A percentile compares a stretch with the other conserved stretches of the same genome.
Conservation (phyloP, 2,797 vertebrate genomes). For the Poeciliopsis presidionis region DNA sequence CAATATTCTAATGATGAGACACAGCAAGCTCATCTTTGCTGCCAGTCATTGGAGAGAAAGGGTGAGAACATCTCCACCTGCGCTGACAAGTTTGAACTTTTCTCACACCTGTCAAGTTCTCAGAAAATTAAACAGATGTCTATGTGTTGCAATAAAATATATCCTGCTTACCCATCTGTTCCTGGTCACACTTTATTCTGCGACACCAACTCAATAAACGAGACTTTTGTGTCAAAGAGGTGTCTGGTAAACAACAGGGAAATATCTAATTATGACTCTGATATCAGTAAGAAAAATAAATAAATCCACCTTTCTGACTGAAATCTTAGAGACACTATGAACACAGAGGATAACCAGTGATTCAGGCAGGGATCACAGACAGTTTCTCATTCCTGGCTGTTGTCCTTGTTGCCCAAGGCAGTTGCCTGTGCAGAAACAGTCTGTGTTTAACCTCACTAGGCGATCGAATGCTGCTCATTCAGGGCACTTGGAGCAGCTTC, state of each 20-base stretch:
- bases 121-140: neutral
- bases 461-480: slow-evolving; percentile 68
- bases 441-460: slow-evolving; percentile 63
- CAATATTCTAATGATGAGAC: slow-evolving; percentile 19
- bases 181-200: slow-evolving; percentile 23
- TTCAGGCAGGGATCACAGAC: slow-evolving; percentile 42
- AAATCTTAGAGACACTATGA: slow-evolving; percentile 37
- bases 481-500: slow-evolving; percentile 45
- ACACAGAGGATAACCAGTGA: slow-evolving; percentile 34
- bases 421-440: slow-evolving; percentile 47
- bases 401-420: slow-evolving; percentile 36
- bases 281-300: slow-evolving; percentile 15
- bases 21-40: neutral
- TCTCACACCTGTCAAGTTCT: slow-evolving; percentile 27
- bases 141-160: slow-evolving; percentile 6
- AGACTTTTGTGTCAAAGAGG: slow-evolving; percentile 24
- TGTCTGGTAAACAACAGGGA: slow-evolving; percentile 25
- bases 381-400: slow-evolving; percentile 50
- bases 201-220: slow-evolving; percentile 14
- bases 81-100: slow-evolving; percentile 20
- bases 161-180: slow-evolving; percentile 14
- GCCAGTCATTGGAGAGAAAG: slow-evolving; percentile 10
- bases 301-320: slow-evolving; percentile 16
- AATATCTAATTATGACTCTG: slow-evolving; percentile 32
- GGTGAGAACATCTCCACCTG: neutral